These are phyloP conservation scores for Clunio marinus DNA, from an alignment of 2,888 invertebrate genomes.

Conservation along the genomic window DNA sequence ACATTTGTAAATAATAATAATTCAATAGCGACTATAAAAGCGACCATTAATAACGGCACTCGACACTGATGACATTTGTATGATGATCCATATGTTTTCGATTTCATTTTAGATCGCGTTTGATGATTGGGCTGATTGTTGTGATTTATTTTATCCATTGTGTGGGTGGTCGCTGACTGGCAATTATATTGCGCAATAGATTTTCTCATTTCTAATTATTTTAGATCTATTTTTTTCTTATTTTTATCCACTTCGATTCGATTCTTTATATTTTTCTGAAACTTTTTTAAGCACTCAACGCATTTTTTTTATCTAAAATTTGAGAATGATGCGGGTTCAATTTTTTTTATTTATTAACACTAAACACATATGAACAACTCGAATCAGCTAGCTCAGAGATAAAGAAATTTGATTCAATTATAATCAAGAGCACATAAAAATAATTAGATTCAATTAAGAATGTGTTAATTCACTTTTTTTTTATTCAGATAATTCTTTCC, in stretches of 20 bases:
- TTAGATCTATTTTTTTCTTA: no score
- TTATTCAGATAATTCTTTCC: constrained; percentile 2
- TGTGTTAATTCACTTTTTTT: background rate
- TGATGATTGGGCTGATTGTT: constrained; percentile 11
- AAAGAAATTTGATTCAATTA: background rate
- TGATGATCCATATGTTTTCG: constrained; percentile 23
- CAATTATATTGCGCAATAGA: background rate
- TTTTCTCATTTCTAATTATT: background rate
- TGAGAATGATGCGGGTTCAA: background rate
- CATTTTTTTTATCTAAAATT: background rate
- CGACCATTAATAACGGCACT: constrained; percentile 30
- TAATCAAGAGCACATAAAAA: background rate
- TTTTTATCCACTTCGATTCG: no score
- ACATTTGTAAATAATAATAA: constrained; percentile 33
- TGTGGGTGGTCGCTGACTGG: background rate
- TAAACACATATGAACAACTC: background rate
- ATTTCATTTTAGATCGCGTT: constrained; percentile 8
- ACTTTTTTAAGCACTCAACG: background rate
- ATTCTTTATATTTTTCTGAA: no score
- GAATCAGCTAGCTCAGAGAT: no score
- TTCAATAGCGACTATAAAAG: constrained; percentile 22
- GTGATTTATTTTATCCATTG: constrained; percentile 7
- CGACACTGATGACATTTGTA: constrained; percentile 27
- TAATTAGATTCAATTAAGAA: constrained; percentile 7
- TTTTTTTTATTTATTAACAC: background rate